These are phyloP conservation scores for Nothocercus julius DNA, from an alignment of 2,113 vertebrate genomes.

Conservation along the genomic window DNA sequence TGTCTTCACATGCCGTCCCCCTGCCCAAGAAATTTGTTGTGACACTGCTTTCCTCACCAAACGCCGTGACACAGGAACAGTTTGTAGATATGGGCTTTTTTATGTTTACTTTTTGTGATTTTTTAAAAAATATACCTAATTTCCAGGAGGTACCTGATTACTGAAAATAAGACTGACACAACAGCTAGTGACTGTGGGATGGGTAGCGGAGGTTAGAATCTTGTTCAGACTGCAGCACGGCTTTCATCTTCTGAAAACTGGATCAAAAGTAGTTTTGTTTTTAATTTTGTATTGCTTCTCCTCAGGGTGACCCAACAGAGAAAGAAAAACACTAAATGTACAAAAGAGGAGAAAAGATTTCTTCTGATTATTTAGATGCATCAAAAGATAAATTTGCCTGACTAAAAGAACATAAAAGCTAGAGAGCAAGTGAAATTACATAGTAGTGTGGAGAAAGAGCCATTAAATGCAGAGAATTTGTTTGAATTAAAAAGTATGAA, in stretches of 20 bases:
- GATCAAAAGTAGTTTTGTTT: not conserved
- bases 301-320: not conserved
- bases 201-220: not conserved
- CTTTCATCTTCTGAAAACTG: not conserved
- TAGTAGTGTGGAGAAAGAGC: not conserved
- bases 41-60: not conserved
- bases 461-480: constrained; percentile 23
- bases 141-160: not conserved
- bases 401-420: not conserved
- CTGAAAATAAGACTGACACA: not conserved
- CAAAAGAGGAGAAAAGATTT: not conserved
- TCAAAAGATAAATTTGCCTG: not conserved
- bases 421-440: not conserved
- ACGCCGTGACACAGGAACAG: not conserved
- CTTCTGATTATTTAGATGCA: not conserved
- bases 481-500: constrained; percentile 25
- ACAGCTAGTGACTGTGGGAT: not conserved
- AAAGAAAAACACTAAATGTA: not conserved
- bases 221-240: not conserved
- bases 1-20: accelerated
- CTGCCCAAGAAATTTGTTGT: not conserved
- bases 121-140: not conserved
- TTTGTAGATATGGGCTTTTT: accelerated
- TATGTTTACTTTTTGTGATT: not conserved
- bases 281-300: not conserved